Evolutionary conservation across 2,113 vertebrate species (phyloP).

Genomic region (Crotalus horridus): DNA sequence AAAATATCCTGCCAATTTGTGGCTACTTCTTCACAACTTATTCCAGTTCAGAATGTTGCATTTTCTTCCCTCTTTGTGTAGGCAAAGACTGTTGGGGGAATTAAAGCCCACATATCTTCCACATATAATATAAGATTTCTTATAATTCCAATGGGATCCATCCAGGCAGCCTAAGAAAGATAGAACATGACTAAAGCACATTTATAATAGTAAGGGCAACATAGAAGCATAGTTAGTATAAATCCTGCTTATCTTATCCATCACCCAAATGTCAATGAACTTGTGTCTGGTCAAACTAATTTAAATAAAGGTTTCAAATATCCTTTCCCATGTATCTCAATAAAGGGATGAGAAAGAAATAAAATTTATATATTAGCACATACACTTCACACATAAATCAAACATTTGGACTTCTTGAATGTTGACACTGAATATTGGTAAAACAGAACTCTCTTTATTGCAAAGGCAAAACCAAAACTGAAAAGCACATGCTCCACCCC

Average conservation of each 20-base stretch:
- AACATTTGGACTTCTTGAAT: too few species aligned
- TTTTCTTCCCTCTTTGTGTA: neutral
- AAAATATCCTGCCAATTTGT: neutral
- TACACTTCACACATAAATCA: too few species aligned
- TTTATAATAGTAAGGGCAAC: neutral
- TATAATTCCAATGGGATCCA: neutral
- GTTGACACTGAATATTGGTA: too few species aligned
- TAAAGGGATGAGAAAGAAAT: neutral
- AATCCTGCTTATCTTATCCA: neutral
- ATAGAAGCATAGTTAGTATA: neutral
- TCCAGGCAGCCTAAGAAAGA: neutral
- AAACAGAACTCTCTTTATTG: too few species aligned
- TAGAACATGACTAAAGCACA: neutral
- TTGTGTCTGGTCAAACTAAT: neutral
- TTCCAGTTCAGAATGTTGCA: neutral
- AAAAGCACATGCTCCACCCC: too few species aligned
- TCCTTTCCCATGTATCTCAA: neutral
- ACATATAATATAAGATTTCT: neutral
- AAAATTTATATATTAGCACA: too few species aligned
- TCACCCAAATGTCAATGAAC: neutral
- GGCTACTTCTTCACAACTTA: neutral
- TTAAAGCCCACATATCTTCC: neutral
- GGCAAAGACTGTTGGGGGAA: neutral
- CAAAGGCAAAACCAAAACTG: too few species aligned
- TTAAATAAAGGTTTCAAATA: neutral